phyloP scores from a whole-genome alignment of 2,113 vertebrate genomes.

The Muntiacus reevesi region DNA sequence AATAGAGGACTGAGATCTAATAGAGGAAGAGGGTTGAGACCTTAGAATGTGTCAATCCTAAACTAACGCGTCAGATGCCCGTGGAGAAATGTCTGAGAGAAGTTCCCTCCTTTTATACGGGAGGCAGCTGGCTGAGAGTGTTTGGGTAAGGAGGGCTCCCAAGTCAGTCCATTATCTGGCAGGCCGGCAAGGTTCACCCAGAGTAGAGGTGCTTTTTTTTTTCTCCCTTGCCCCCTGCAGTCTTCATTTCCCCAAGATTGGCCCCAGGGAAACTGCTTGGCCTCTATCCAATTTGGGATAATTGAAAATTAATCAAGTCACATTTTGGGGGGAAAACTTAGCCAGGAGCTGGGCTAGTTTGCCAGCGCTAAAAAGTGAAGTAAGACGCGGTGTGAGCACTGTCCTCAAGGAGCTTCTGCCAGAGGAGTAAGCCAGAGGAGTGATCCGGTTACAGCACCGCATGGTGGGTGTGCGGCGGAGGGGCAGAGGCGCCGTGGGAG shows the following conservation, averaged over 20 bases:
- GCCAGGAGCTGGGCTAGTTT: neutral
- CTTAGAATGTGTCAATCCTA: neutral
- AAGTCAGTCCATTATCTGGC: neutral
- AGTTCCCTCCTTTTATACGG: neutral
- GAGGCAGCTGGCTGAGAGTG: neutral
- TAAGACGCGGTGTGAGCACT: neutral
- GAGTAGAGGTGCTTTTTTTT: neutral
- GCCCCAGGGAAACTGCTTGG: neutral
- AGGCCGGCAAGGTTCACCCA: neutral
- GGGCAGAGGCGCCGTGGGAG: neutral
- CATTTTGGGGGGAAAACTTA: neutral
- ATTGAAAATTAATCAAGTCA: neutral
- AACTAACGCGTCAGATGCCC: accelerated
- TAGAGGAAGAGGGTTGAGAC: neutral
- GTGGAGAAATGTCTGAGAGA: neutral
- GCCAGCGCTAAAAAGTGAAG: neutral
- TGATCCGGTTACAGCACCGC: accelerated
- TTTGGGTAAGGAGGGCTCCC: too few relatives aligned
- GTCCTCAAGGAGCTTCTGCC: neutral
- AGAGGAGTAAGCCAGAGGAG: neutral
- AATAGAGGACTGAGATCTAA: neutral
- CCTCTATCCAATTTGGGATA: neutral
- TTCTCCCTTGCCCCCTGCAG: neutral
- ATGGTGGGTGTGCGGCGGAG: accelerated
- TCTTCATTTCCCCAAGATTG: neutral